Base-by-base conservation (phyloP, 2,888 invertebrate species). In the Psylliodes chrysocephalus region DNA sequence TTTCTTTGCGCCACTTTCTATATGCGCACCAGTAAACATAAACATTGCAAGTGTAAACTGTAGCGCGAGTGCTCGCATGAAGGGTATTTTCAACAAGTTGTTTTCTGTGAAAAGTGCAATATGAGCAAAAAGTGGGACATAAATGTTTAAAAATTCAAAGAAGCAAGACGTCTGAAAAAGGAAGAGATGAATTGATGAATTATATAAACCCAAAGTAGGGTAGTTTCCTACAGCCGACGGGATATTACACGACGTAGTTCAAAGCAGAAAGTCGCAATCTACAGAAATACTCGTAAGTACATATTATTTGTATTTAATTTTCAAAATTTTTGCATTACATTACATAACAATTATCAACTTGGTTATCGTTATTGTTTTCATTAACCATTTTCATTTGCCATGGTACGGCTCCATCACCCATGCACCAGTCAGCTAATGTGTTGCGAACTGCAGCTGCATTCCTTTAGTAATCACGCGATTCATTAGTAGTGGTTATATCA, bases 191-290 rank as follows among this genome's bases (percentile, higher is more conserved):
- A 8, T 33, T 72, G n/a, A n/a, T n/a, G n/a, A n/a, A n/a, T n/a
- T n/a, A 7, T 82, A 82, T 61, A 69, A 57, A 28, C 82, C 82
- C 0, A 77, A 71, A 70, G 70, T 76, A 70, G 67, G 73, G 63
- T 76, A 76, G 75, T 76, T 77, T 75, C 17, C 70, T 1, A 73
- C 73, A 25, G 79, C 83, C 76, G 78, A 15, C 72, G 74, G n/a
- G n/a, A n/a, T n/a, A n/a, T n/a, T n/a, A n/a, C n/a, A n/a, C 7
- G 79, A 80, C 10, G 76, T 81, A 10, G 30, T 22, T 22, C 18
- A 33, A n/a, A 62, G 18, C 30, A 62, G 55, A 17, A 14, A 47
- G 25, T 52, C 55, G 8, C 44, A 44, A 18, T 15, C 44, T 42
- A 55, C 56, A 56, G 14, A 61, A 28, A 61, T 40, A 33, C 10